Percentiles rank a stretch among this genome's conserved stretches.
Evolutionary conservation across 1,140 invertebrate species (phyloP).

Genomic region (Hetaerina americana): DNA sequence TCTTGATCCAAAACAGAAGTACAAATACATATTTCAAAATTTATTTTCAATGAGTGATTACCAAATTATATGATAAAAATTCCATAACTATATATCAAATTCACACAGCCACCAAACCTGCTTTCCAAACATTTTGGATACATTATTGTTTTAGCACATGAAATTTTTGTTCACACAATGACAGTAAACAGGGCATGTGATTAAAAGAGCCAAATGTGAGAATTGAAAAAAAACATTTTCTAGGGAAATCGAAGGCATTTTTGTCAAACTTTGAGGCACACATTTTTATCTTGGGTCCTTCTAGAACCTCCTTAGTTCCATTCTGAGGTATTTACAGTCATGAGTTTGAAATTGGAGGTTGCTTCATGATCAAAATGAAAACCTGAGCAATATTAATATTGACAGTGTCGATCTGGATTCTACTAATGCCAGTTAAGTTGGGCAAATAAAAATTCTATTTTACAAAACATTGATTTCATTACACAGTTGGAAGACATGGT

Average conservation of each 20-base stretch:
- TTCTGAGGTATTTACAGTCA: neutral
- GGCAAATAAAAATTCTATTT: too few species aligned
- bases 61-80: slow-evolving; percentile 1
- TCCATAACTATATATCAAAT: slow-evolving; percentile 1
- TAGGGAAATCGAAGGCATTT: neutral
- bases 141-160: neutral
- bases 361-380: neutral
- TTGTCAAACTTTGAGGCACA: neutral
- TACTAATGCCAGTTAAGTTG: neutral
- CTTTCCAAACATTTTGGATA: neutral
- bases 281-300: neutral
- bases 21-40: slow-evolving; percentile 1
- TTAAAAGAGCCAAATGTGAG: neutral
- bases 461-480: neutral
- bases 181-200: neutral
- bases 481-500: neutral
- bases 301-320: too few species aligned
- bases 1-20: neutral
- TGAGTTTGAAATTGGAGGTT: neutral
- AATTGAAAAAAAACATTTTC: neutral
- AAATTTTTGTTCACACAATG: neutral
- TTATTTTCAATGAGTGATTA: neutral
- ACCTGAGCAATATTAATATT: neutral
- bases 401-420: neutral
- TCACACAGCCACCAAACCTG: neutral